Base-by-base conservation (phyloP, 2,888 invertebrate genomes). In the Himalopsyche tibetana region DNA sequence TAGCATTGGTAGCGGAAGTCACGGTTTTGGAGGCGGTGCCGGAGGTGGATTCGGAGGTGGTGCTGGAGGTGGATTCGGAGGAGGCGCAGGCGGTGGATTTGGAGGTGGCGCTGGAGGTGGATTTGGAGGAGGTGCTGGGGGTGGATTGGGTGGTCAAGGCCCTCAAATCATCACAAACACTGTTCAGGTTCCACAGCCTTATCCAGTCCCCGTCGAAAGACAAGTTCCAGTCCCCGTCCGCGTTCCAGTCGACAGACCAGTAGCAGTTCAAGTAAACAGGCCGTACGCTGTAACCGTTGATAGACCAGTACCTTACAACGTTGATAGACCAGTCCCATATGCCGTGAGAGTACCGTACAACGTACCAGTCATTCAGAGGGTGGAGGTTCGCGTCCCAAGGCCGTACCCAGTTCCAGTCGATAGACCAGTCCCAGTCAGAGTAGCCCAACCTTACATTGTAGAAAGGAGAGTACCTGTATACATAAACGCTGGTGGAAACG, bases 381-480 rank as follows among this genome's bases (percentile, higher is more conserved):
- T 88, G 15, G 88, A 88, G 84, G 88, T 88, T 38, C 88, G 82
- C 17, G 88, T 88, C 8, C 85, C 85, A 40, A 91, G 90, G 85
- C 93, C 94, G 79, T 92, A 93, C 91, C 92, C 93, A 0, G 93
- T 93, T 9, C 89, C 94, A 85, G 92, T 94, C 83, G 92, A 93
- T 90, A 91, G 90, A 90, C 91, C 92, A 89, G 90, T 94, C 82
- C 91, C 94, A 74, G 92, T 93, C 81, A 91, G 94, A 88, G 93
- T 94, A 0, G 87, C 87, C 12, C 88, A 80, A 45, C 82, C 88
- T 8, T 80, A 87, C 19, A 82, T 88, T 45, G 80, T 88, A 40
- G 92, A 94, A 91, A 91, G 94, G 89, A 91, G 94, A 88, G 91
- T 94, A 63, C 91, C 92, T 2, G 91, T 93, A 3, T 84, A 81